Conservation (phyloP, 2,797 vertebrate species). For the Vipera latastei region DNA sequence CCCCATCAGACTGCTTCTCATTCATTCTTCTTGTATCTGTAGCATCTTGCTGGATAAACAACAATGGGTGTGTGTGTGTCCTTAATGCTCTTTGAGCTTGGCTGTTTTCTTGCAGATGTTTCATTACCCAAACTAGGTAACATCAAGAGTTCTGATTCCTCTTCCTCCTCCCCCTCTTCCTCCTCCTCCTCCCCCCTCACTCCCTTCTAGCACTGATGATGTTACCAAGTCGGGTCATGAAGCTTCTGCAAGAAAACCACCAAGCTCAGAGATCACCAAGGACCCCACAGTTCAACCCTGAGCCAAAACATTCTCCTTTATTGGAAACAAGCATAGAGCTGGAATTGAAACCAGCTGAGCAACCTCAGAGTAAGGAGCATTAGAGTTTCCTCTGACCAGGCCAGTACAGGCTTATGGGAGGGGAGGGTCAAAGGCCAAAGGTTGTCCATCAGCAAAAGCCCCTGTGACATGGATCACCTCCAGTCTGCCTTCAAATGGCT, state of each 20-base stretch:
- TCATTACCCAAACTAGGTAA: too few relatives aligned
- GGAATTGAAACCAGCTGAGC: constrained; percentile 52
- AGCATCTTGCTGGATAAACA: constrained; percentile 45
- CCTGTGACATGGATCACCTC: constrained; percentile 71
- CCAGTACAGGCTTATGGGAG: constrained; percentile 48
- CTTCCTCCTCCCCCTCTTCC: too few relatives aligned
- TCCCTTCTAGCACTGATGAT: not conserved
- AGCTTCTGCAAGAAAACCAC: not conserved
- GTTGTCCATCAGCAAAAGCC: constrained; percentile 60
- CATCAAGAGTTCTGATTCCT: too few relatives aligned
- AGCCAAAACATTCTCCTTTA: not conserved
- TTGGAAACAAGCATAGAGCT: not conserved
- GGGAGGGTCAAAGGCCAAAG: constrained; percentile 69
- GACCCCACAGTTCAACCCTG: not conserved
- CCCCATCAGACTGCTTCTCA: too few relatives aligned
- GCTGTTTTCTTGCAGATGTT: too few relatives aligned
- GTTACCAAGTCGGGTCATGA: not conserved
- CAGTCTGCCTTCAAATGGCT: constrained; percentile 58
- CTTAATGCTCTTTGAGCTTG: too few relatives aligned
- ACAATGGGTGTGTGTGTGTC: not conserved
- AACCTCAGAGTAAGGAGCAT: constrained; percentile 58
- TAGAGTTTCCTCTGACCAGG: constrained; percentile 69
- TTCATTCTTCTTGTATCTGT: not conserved
- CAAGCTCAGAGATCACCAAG: not conserved
- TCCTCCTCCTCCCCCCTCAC: too few relatives aligned